These are phyloP conservation scores for Nemopilema nomurai DNA, from an alignment of 30 jellyfish, hydroid and myxozoan genomes.

Conservation along the genomic window DNA sequence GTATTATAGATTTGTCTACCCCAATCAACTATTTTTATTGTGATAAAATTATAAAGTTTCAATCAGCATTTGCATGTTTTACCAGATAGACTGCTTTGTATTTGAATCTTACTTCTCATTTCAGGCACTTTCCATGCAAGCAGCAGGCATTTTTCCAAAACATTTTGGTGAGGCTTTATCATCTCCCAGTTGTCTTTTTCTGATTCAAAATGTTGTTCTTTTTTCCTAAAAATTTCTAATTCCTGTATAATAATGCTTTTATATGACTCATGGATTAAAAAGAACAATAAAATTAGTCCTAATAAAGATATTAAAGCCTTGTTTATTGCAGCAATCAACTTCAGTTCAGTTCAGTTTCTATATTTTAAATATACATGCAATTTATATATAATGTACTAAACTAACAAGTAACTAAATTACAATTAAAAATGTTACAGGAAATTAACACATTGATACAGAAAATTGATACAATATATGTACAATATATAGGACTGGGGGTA, in stretches of 20 bases:
- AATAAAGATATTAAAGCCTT: too few species aligned
- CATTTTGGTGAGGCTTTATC: constrained; percentile 78
- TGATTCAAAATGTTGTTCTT: neutral
- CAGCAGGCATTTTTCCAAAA: constrained; percentile 86
- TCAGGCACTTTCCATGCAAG: constrained; percentile 87
- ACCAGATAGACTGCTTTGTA: neutral
- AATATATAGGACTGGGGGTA: neutral
- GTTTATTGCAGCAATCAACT: too few species aligned
- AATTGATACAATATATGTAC: neutral
- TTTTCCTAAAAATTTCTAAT: neutral
- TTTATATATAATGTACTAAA: neutral
- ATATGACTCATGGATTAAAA: too few species aligned
- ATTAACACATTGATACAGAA: neutral
- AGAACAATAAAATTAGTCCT: too few species aligned
- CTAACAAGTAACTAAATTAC: neutral
- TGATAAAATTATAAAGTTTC: neutral
- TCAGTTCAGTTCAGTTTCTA: neutral
- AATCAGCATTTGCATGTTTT: neutral
- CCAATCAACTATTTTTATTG: too few species aligned
- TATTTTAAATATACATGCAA: neutral
- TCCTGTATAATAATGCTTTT: too few species aligned
- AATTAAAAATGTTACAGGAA: neutral
- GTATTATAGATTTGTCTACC: too few species aligned
- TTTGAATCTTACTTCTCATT: neutral
- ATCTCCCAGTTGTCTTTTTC: neutral